Percentiles rank a stretch among this genome's conserved stretches.
Evolutionary conservation across 2,888 invertebrate genomes (phyloP).

Genomic region (Leucania comma): DNA sequence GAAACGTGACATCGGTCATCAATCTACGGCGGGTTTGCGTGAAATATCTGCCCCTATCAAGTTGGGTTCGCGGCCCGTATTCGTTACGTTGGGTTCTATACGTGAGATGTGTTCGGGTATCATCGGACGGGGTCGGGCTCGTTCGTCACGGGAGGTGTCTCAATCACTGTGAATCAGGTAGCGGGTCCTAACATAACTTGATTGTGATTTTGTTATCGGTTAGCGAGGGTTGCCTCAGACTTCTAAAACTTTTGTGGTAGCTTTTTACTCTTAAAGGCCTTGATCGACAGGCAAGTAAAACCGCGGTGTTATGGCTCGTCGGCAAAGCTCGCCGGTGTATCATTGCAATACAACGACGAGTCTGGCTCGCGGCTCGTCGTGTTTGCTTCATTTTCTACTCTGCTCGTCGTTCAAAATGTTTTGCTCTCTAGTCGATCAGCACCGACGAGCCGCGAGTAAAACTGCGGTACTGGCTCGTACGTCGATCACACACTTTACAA

Average conservation of each 20-base stretch:
- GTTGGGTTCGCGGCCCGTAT: slow-evolving; percentile 22
- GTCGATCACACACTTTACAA: too few species aligned
- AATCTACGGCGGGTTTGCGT: slow-evolving; percentile 15
- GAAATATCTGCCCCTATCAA: slow-evolving; percentile 35
- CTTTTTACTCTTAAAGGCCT: background rate
- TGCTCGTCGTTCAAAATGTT: too few species aligned
- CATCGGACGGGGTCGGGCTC: slow-evolving; percentile 37
- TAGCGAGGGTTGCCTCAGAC: slow-evolving; percentile 10
- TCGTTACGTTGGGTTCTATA: slow-evolving; percentile 22
- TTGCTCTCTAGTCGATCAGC: too few species aligned
- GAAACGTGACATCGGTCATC: slow-evolving; percentile 18
- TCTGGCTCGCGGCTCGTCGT: too few species aligned
- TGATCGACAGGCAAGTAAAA: too few species aligned
- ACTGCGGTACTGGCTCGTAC: too few species aligned
- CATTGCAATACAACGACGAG: too few species aligned
- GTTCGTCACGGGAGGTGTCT: slow-evolving; percentile 28
- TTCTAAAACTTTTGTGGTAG: background rate
- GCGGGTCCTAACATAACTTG: slow-evolving; percentile 28
- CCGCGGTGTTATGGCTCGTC: too few species aligned
- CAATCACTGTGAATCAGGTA: slow-evolving; percentile 52
- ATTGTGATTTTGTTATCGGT: slow-evolving; percentile 45
- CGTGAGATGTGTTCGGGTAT: slow-evolving; percentile 44
- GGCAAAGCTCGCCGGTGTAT: too few species aligned
- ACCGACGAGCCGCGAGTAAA: too few species aligned
- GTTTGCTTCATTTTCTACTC: too few species aligned